A percentile compares a stretch with the other conserved stretches of the same genome.
phyloP scores from a whole-genome alignment of 2,113 vertebrate species.

The Rutilus rutilus region DNA sequence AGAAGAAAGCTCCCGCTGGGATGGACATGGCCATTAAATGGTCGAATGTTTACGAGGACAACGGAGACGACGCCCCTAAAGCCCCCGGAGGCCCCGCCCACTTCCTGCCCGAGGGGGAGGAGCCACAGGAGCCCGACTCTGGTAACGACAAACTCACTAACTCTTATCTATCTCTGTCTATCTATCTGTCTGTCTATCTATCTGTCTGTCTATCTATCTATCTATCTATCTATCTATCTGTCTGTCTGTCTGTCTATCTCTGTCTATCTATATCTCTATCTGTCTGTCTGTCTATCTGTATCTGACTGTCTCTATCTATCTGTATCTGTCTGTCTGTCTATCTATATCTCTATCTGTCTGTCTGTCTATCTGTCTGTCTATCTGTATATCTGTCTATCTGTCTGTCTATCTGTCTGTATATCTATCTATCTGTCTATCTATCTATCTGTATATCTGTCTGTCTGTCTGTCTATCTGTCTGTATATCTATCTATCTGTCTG shows the following conservation, averaged over 20 bases:
- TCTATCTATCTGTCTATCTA: fast-evolving
- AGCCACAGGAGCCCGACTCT: constrained; percentile 66
- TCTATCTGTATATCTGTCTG: no score
- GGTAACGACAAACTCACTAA: constrained; percentile 67
- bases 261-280: no score
- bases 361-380: no score
- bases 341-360: fast-evolving
- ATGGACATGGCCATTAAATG: constrained; percentile 98
- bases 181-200: background rate
- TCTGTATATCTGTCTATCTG: no score
- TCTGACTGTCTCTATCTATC: fast-evolving
- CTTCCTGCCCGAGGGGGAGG: constrained; percentile 78
- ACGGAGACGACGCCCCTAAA: constrained; percentile 90
- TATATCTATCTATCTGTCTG: no score
- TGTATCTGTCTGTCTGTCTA: fast-evolving
- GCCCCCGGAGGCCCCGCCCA: constrained; percentile 69
- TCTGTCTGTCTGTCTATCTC: background rate
- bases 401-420: no score
- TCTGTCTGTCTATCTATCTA: background rate
- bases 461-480: background rate
- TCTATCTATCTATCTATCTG: no score
- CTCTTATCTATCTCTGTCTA: background rate
- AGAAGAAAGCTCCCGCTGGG: constrained; percentile 85
- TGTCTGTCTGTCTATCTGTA: no score
- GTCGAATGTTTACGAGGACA: constrained; percentile 97